Percentiles rank a stretch among this genome's conserved stretches.
Evolutionary conservation across 1,140 invertebrate species (phyloP).

Genomic region (Venustaconcha ellipsiformis): DNA sequence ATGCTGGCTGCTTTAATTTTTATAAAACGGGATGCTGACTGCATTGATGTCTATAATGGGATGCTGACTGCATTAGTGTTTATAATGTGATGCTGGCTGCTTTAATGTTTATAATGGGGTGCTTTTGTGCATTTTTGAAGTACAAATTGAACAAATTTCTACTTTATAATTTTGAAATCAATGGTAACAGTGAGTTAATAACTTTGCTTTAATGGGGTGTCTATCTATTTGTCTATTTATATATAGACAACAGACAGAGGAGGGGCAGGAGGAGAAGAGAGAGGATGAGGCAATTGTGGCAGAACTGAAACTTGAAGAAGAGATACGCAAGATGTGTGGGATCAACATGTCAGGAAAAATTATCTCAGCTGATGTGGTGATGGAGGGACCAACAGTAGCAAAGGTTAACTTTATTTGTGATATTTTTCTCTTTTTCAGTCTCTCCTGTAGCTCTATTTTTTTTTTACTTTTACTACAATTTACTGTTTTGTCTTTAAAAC

Average conservation of each 20-base stretch:
- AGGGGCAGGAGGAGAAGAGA: constrained; percentile 33
- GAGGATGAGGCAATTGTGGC: constrained; percentile 37
- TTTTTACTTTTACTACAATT: not conserved
- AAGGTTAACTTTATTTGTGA: constrained; percentile 9
- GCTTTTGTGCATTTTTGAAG: too few species aligned
- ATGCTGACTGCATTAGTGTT: too few species aligned
- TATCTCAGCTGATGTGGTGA: constrained; percentile 31
- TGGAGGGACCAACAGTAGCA: constrained; percentile 5
- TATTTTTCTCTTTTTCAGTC: too few species aligned
- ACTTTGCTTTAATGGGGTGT: not conserved
- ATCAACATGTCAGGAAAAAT: constrained; percentile 48
- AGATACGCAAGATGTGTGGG: constrained; percentile 83
- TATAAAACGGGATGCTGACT: too few species aligned
- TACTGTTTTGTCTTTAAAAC: too few species aligned
- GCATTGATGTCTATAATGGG: too few species aligned
- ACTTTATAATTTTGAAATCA: not conserved
- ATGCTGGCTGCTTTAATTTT: too few species aligned
- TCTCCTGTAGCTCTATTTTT: too few species aligned
- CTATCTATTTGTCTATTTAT: not conserved
- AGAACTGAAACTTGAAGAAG: constrained; percentile 73
- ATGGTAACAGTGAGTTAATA: not conserved
- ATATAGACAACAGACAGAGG: not conserved
- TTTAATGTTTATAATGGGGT: too few species aligned
- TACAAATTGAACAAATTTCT: too few species aligned
- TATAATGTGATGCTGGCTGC: too few species aligned